Conservation (phyloP, 2,888 invertebrate species). For the Himalopsyche kuldschensis region DNA sequence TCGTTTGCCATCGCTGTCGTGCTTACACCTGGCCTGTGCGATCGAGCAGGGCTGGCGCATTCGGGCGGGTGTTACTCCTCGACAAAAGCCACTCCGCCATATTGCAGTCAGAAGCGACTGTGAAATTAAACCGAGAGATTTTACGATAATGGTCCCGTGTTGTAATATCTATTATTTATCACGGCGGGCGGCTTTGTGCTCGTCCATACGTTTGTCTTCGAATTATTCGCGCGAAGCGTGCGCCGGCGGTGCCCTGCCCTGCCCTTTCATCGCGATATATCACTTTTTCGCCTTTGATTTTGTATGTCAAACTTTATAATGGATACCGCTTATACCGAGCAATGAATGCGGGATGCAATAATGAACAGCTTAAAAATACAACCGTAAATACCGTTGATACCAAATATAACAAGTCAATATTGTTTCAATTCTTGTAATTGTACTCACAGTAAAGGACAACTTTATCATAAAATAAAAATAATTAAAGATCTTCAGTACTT, state of each 20-base stretch:
- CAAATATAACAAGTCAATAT: no score
- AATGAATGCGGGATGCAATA: no score
- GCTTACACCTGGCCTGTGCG: slow-evolving; percentile 17
- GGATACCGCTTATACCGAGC: no score
- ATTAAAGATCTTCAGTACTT: no score
- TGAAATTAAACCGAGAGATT: slow-evolving; percentile 28
- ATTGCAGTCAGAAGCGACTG: slow-evolving; percentile 12
- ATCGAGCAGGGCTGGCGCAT: slow-evolving; percentile 20
- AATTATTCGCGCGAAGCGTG: neutral
- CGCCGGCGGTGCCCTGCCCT: neutral
- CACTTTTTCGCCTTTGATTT: neutral
- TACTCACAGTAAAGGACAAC: no score
- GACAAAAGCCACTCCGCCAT: slow-evolving; percentile 7
- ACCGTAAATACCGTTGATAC: no score
- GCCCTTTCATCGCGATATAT: neutral
- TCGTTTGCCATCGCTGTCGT: slow-evolving; percentile 8
- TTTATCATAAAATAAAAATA: no score
- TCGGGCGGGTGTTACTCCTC: slow-evolving; percentile 14
- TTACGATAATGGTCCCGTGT: slow-evolving; percentile 24
- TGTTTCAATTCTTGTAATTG: no score
- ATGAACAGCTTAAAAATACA: no score
- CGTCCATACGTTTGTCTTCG: neutral
- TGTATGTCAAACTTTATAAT: neutral
- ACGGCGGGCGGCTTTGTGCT: neutral
- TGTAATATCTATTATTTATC: slow-evolving; percentile 17